Base-by-base conservation (phyloP, 1,140 invertebrate species). In the Seison nebaliae region DNA sequence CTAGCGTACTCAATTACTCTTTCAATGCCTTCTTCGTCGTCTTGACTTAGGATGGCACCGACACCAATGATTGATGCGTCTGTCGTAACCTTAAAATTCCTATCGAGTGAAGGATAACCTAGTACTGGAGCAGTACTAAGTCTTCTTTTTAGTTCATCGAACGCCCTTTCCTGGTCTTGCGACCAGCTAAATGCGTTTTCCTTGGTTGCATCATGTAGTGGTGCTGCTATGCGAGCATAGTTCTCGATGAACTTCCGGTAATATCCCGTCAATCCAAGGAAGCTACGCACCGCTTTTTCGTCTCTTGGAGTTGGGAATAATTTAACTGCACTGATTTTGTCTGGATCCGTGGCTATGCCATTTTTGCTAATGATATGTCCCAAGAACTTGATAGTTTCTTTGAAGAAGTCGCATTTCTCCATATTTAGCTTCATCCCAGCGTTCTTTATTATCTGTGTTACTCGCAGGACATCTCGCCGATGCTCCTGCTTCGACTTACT, bases 341-440 rank as follows among this genome's bases (percentile, higher is more conserved):
- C 35, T 7, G 31, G 29, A 15, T 37, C 26, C 5, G 45, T 45
- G 28, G 24, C 35, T 9, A 45, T 33, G 18, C 30, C 23, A 28
- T 40, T 38, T 19, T 28, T 28, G 21, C 42, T 38, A 11, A 48
- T 36, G 0, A 38, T 24, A 35, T 47, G 40, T 11, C 44, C 45
- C 5, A 48, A 22, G 38, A 33, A 41, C 2, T 26, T n/a, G 9
- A 47, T 26, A 9, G 15, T 6, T 35, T 41, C 39, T 6, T 15
- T 12, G 7, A 26, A 26, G 17, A 63, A 63, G 29, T 54, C 41
- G 21, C 46, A 53, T 48, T 61, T 60, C 34, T 48, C 34, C 5
- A 54, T 42, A 20, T 56, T 61, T 4, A 63, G 46, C 6, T 53
- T 59, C 3, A 64, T 42, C 16, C 51, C 50, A 3, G 55, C 52